phyloP scores from a whole-genome alignment of 2,113 vertebrate species.

The Meles meles region DNA sequence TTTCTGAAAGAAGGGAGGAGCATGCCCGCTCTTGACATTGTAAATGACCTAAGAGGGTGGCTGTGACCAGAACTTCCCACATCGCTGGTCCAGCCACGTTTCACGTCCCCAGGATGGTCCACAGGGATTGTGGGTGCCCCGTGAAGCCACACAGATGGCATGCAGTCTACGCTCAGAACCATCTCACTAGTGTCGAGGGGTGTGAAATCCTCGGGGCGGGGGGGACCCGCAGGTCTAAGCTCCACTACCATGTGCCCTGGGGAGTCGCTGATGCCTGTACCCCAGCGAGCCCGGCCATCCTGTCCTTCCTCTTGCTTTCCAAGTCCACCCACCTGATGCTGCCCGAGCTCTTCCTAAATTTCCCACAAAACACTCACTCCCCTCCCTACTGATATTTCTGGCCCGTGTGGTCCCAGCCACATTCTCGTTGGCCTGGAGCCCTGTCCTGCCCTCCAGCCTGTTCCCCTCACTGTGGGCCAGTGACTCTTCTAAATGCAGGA shows the following conservation, averaged over 20 bases:
- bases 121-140: fast-evolving
- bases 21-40: fast-evolving
- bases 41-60: fast-evolving
- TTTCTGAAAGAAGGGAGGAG: background rate
- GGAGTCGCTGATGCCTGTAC: fast-evolving
- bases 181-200: fast-evolving
- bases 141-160: fast-evolving
- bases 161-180: fast-evolving
- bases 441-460: fast-evolving
- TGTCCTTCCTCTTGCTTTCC: fast-evolving
- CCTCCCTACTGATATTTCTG: fast-evolving
- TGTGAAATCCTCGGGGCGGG: fast-evolving
- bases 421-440: background rate
- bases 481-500: background rate
- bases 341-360: too few relatives aligned
- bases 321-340: fast-evolving
- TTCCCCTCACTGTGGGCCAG: fast-evolving
- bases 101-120: fast-evolving
- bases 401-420: fast-evolving
- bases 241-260: background rate
- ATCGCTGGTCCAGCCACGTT: fast-evolving
- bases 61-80: fast-evolving
- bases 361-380: fast-evolving
- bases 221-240: fast-evolving
- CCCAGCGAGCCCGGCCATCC: fast-evolving